Percentiles rank a stretch among this genome's conserved stretches.
Evolutionary conservation across 2,888 invertebrate species (phyloP).

Genomic region (Eledona agricola): DNA sequence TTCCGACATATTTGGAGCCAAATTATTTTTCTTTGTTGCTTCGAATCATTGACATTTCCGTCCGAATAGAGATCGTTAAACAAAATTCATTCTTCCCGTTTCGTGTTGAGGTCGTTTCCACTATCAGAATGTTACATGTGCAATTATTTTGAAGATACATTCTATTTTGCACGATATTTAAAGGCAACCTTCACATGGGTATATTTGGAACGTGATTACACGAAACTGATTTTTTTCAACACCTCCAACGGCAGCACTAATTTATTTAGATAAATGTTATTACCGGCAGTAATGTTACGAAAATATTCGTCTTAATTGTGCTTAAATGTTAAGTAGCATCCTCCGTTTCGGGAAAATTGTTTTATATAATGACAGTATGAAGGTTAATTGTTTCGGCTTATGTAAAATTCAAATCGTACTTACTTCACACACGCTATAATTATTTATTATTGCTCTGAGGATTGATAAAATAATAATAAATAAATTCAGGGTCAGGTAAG

Average conservation of each 20-base stretch:
- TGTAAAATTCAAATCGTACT: too few species aligned
- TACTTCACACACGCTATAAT: too few species aligned
- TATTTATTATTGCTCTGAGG: too few species aligned
- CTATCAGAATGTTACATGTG: slow-evolving; percentile 26
- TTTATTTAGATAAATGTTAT: slow-evolving; percentile 11
- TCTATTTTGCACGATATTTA: slow-evolving; percentile 5
- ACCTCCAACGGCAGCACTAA: not conserved
- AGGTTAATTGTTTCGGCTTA: too few species aligned
- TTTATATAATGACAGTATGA: slow-evolving; percentile 4
- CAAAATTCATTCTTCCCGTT: slow-evolving; percentile 16
- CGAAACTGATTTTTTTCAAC: slow-evolving; percentile 1
- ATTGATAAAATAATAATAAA: too few species aligned
- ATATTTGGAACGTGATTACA: slow-evolving; percentile 1
- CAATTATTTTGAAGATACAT: slow-evolving; percentile 24
- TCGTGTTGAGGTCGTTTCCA: slow-evolving; percentile 14
- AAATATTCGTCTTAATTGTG: too few species aligned
- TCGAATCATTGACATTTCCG: slow-evolving; percentile 7
- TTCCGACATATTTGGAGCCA: too few species aligned
- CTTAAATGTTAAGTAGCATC: slow-evolving; percentile 19
- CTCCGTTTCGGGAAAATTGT: slow-evolving; percentile 6
- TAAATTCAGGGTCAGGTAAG: too few species aligned
- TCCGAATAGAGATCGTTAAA: slow-evolving; percentile 1
- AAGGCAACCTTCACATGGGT: slow-evolving; percentile 5
- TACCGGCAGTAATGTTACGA: too few species aligned
- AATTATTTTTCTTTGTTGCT: too few species aligned